These are phyloP conservation scores for Myathropa florea DNA, from an alignment of 2,888 invertebrate species.

Conservation along the genomic window DNA sequence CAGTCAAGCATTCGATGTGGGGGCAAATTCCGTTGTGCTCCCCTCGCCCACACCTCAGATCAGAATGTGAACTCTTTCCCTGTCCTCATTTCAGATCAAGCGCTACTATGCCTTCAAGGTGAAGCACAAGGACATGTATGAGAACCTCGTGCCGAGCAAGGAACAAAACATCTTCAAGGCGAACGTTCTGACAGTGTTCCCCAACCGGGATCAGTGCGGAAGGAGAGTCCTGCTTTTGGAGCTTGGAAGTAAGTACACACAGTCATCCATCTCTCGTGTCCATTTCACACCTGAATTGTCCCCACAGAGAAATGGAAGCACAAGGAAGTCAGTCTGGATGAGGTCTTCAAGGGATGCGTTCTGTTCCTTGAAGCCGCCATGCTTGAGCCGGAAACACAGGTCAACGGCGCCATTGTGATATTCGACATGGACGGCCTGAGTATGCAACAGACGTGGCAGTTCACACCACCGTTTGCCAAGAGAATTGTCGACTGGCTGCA, in stretches of 20 bases:
- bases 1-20: too few relatives aligned
- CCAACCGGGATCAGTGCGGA: conserved; percentile 90
- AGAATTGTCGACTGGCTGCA: conserved; percentile 92
- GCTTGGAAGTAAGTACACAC: conserved; percentile 86
- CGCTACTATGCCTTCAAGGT: conserved; percentile 90
- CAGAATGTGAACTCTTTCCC: background rate
- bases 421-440: conserved; percentile 93
- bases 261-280: background rate
- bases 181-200: conserved; percentile 89
- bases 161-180: conserved; percentile 90
- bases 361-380: conserved; percentile 91
- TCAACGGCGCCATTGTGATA: conserved; percentile 89
- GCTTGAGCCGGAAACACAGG: conserved; percentile 88
- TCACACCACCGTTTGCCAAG: conserved; percentile 92
- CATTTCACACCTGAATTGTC: background rate
- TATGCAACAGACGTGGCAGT: conserved; percentile 91
- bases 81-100: conserved; percentile 84
- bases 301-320: conserved; percentile 90
- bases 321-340: conserved; percentile 88
- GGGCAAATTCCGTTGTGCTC: too few relatives aligned
- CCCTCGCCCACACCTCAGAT: too few relatives aligned
- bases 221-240: conserved; percentile 89
- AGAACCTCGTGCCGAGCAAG: conserved; percentile 86
- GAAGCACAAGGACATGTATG: conserved; percentile 88
- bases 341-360: conserved; percentile 91